Evolutionary conservation across 1,140 invertebrate genomes (phyloP).

Genomic region (Oscheius sp.): DNA sequence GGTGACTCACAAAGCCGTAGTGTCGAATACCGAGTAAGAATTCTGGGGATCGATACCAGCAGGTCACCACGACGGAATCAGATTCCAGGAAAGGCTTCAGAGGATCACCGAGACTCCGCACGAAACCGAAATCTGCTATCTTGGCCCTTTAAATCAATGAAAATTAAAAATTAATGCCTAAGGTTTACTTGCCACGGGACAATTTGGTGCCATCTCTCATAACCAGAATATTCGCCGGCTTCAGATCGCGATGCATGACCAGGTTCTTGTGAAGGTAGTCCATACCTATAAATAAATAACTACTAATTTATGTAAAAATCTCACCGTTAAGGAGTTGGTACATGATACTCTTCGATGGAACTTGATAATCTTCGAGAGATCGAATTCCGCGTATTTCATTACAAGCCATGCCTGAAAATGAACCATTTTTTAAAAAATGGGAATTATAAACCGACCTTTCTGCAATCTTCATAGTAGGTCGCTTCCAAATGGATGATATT

Average conservation of each 20-base stretch:
- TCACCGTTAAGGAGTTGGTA: constrained; percentile 92
- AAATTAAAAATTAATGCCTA: neutral
- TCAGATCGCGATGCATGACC: constrained; percentile 97
- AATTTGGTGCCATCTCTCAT: constrained; percentile 84
- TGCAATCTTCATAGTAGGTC: constrained; percentile 81
- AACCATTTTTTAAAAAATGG: too few relatives aligned
- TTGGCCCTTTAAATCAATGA: constrained; percentile 44
- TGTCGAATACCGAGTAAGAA: constrained; percentile 90
- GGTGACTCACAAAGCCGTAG: constrained; percentile 72
- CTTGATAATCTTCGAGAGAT: constrained; percentile 99
- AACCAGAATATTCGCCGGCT: constrained; percentile 98
- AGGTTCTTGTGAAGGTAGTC: constrained; percentile 99
- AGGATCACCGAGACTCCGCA: constrained; percentile 95
- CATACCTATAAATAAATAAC: constrained; percentile 69
- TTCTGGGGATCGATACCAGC: constrained; percentile 98
- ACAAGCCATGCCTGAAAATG: constrained; percentile 61
- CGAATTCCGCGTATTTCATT: constrained; percentile 99
- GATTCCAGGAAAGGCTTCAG: constrained; percentile 93
- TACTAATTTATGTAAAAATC: neutral
- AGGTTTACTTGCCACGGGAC: constrained; percentile 83
- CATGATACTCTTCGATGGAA: constrained; percentile 95
- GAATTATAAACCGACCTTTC: constrained; percentile 71
- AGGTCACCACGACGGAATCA: constrained; percentile 98
- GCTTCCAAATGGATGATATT: constrained; percentile 72
- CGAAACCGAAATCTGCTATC: constrained; percentile 97